Base-by-base conservation (phyloP, 2,888 invertebrate species). In the Meandrusa payeni region DNA sequence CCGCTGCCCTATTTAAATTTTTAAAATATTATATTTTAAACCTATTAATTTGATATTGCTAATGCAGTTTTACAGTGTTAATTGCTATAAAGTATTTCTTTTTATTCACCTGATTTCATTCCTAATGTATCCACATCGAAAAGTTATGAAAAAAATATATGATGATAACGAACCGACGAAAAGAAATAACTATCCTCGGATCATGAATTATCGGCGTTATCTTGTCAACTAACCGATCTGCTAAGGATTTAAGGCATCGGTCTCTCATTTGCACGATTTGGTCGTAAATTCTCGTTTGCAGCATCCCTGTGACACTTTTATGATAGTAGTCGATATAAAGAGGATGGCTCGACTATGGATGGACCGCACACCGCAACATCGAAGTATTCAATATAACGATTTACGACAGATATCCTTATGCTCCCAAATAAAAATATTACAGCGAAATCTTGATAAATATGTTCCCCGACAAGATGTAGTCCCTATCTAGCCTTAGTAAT, bases 271-370 rank as follows among this genome's bases (percentile, higher is more conserved):
- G 81, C 81, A 81, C 80, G 73, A 65, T 54, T 60, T 57, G 54
- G 50, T 61, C 69, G 68, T 86, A 80, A 76, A 83, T 86, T 71
- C 83, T 83, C 80, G 80, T 82, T 85, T 83, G 81, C 65, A 72
- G 67, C 66, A 69, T 62, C 62, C 70, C 61, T 59, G 61, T 77
- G 85, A 85, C 85, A 83, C 76, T 82, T 86, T 86, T 85, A 86
- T 83, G 81, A 82, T 81, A 29, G 44, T 45, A 33, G 33, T 28
- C 39, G 33, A 45, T 45, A 44, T 44, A 44, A 44, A 59, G 64
- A 61, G 52, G 52, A 39, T 50, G 40, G 13, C 23, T 20, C 26
- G 47, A 49, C 42, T 33, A 43, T 41, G 48, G 50, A 26, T 48
- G 50, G 59, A 59, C 53, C 42, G 46, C 44, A 43, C 42, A 38